Evolutionary conservation across 2,888 invertebrate genomes (phyloP).

Genomic region (Chymomyza amoena): DNA sequence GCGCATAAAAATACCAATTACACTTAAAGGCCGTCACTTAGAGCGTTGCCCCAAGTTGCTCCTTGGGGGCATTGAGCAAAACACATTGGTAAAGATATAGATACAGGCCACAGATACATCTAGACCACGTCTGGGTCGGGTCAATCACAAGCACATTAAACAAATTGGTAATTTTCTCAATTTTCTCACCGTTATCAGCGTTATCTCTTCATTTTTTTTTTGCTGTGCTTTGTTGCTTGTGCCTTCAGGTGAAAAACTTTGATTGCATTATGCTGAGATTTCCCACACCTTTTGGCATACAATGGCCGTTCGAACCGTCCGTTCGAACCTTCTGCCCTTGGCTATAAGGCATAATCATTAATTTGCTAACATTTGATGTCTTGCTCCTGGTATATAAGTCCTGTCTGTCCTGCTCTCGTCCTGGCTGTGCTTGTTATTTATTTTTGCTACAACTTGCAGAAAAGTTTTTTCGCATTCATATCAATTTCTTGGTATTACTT

Average conservation of each 20-base stretch:
- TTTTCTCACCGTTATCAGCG: constrained; percentile 28
- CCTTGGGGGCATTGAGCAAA: not conserved
- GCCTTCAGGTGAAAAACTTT: constrained; percentile 52
- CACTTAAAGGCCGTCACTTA: not conserved
- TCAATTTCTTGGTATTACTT: constrained; percentile 59
- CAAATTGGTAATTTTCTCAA: constrained; percentile 58
- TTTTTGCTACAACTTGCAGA: constrained; percentile 47
- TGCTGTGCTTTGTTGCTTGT: constrained; percentile 8
- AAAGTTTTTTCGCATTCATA: constrained; percentile 64
- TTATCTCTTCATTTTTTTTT: not conserved
- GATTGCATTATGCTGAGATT: constrained; percentile 66
- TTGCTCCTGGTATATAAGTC: constrained; percentile 22
- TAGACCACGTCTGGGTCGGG: constrained; percentile 11
- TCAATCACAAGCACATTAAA: constrained; percentile 64
- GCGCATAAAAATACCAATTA: not conserved
- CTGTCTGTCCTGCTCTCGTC: constrained; percentile 2
- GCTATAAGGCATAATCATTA: constrained; percentile 56
- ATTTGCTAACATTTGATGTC: constrained; percentile 49
- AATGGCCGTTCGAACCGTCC: not conserved
- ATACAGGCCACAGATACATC: constrained; percentile 11
- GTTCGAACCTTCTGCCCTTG: not conserved
- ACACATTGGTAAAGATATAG: not conserved
- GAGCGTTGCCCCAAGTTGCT: not conserved
- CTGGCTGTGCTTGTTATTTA: constrained; percentile 6
- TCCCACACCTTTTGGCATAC: constrained; percentile 33